These are phyloP conservation scores for Synanthedon myopaeformis DNA, from an alignment of 2,888 invertebrate genomes.

Conservation along the genomic window DNA sequence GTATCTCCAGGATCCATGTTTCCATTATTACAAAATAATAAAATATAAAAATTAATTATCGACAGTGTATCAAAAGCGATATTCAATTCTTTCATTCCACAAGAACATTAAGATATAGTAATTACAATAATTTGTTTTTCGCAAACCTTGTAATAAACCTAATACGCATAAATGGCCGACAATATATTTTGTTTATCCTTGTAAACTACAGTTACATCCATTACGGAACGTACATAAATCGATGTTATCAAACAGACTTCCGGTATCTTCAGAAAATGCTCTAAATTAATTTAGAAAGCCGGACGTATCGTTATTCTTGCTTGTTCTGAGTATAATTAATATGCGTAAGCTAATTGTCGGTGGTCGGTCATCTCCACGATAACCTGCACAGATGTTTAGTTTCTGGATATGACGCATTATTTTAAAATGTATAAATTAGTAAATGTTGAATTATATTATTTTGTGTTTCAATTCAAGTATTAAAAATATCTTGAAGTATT, in stretches of 20 bases:
- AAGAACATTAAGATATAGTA: no score
- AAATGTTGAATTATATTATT: no score
- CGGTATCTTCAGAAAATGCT: constrained; percentile 17
- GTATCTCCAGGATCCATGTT: no score
- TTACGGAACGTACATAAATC: neutral
- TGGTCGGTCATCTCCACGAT: constrained; percentile 52
- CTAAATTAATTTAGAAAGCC: constrained; percentile 58
- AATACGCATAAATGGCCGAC: constrained; percentile 2
- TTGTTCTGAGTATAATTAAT: constrained; percentile 45
- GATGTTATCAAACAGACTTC: neutral
- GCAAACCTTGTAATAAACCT: no score
- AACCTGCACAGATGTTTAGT: constrained; percentile 11
- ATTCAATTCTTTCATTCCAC: no score
- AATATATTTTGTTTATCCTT: constrained; percentile 6
- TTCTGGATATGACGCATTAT: constrained; percentile 21
- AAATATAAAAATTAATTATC: no score
- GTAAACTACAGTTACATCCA: constrained; percentile 17
- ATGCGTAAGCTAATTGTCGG: constrained; percentile 58
- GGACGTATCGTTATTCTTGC: constrained; percentile 40
- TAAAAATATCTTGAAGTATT: no score
- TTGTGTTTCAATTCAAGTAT: no score
- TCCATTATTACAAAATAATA: no score
- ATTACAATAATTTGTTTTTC: no score
- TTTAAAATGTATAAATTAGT: neutral
- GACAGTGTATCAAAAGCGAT: no score